phyloP scores from a whole-genome alignment of 1,140 invertebrate species.

The Nasonia vitripennis region DNA sequence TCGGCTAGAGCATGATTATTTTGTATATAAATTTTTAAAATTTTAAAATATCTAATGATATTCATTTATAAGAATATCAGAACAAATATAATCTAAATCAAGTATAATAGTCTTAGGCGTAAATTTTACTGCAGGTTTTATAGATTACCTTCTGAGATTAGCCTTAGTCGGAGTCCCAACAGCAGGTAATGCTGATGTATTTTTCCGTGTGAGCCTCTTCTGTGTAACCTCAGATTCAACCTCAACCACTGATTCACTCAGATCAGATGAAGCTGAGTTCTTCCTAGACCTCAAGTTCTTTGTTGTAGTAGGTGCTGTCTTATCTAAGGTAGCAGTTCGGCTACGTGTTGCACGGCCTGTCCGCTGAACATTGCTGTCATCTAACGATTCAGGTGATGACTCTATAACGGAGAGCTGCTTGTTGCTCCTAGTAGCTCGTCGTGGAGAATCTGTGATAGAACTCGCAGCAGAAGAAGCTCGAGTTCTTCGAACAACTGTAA shows the following conservation, averaged over 20 bases:
- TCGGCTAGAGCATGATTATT: constrained; percentile 49
- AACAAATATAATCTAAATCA: not conserved
- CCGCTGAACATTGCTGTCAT: constrained; percentile 41
- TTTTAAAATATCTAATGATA: not conserved
- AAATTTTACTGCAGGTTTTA: not conserved
- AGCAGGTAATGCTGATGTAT: not conserved
- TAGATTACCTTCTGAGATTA: constrained; percentile 55
- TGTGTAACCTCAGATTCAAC: constrained; percentile 46
- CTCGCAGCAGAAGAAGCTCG: not conserved
- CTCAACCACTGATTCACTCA: constrained; percentile 52
- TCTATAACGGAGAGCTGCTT: constrained; percentile 44
- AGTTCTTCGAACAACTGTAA: constrained; percentile 38
- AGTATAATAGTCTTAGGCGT: not conserved
- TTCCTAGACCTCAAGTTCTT: constrained; percentile 57
- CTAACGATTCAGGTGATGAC: constrained; percentile 58
- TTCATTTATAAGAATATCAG: not conserved
- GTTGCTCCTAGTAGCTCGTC: constrained; percentile 59
- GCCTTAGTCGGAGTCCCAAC: constrained; percentile 49
- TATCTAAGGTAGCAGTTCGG: constrained; percentile 51
- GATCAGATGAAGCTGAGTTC: constrained; percentile 59
- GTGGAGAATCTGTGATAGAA: constrained; percentile 58
- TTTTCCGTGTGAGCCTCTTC: constrained; percentile 54
- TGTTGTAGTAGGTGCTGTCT: not conserved
- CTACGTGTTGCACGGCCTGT: constrained; percentile 42
- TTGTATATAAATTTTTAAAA: constrained; percentile 7